Conservation (phyloP, 2,797 vertebrate genomes). For the Fringilla coelebs region DNA sequence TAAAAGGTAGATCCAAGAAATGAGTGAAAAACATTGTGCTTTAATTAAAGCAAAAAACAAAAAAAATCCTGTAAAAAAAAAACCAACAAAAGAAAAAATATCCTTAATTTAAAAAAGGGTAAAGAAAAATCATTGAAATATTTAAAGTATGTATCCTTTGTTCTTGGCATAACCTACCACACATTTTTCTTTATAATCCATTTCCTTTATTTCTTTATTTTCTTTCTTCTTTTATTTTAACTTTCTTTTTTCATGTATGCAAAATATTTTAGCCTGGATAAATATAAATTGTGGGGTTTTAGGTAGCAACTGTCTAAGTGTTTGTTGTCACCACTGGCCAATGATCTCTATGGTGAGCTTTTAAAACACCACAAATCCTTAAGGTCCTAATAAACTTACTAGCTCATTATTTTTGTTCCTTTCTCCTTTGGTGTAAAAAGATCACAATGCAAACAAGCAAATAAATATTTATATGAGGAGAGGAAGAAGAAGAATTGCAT, state of each 20-base stretch:
- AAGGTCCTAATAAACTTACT: not conserved
- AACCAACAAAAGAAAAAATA: accelerated
- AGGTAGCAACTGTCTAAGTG: not conserved
- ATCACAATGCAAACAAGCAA: not conserved
- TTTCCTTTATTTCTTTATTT: not conserved
- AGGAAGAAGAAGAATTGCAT: not conserved
- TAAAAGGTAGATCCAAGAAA: not conserved
- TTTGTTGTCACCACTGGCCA: not conserved
- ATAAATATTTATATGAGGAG: not conserved
- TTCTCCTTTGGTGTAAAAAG: not conserved
- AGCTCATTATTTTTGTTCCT: not conserved
- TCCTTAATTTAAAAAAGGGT: not conserved
- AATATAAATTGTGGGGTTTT: not conserved
- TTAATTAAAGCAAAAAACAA: not conserved
- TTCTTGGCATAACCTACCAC: not conserved
- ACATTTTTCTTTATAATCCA: not conserved
- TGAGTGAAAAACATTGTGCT: not conserved
- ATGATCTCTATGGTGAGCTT: not conserved
- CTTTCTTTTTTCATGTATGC: accelerated
- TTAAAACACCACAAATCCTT: not conserved
- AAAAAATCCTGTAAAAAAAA: accelerated
- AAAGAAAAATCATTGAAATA: not conserved
- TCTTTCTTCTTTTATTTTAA: not conserved
- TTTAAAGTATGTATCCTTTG: not conserved
- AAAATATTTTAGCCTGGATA: not conserved